Conservation (phyloP, 2,113 vertebrate species). For the Donacobius atricapilla region DNA sequence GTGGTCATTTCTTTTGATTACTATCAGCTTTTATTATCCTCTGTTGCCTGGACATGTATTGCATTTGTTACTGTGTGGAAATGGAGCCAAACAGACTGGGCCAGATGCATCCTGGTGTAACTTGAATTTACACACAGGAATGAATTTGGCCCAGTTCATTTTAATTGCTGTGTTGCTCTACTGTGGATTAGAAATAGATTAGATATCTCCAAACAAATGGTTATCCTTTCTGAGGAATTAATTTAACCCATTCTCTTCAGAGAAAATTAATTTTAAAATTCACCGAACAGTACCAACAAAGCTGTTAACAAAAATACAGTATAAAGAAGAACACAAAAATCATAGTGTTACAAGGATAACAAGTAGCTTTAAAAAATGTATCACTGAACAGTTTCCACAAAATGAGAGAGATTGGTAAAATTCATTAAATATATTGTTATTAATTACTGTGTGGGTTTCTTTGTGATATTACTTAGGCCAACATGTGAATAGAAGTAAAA, state of each 20-base stretch:
- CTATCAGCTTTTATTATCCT: conserved; percentile 61
- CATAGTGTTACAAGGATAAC: neutral
- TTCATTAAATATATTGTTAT: neutral
- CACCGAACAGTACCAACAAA: neutral
- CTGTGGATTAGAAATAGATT: neutral
- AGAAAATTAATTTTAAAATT: neutral
- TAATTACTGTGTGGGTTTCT: neutral
- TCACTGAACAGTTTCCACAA: neutral
- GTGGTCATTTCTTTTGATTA: conserved; percentile 66
- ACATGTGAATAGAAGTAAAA: neutral
- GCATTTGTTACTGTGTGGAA: conserved; percentile 42
- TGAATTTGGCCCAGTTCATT: neutral
- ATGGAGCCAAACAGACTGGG: neutral
- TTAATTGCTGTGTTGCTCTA: neutral
- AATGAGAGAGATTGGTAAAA: neutral
- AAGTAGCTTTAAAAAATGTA: neutral
- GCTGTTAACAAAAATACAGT: neutral
- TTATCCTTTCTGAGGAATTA: neutral
- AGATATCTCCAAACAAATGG: neutral
- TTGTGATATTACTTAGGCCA: neutral
- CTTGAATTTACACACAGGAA: neutral
- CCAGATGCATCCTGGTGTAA: neutral
- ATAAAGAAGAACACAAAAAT: neutral
- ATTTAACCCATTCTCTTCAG: neutral
- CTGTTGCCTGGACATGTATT: conserved; percentile 51